These are phyloP conservation scores for Lepidochitona cinerea DNA, from an alignment of 2,888 invertebrate genomes.

Conservation along the genomic window DNA sequence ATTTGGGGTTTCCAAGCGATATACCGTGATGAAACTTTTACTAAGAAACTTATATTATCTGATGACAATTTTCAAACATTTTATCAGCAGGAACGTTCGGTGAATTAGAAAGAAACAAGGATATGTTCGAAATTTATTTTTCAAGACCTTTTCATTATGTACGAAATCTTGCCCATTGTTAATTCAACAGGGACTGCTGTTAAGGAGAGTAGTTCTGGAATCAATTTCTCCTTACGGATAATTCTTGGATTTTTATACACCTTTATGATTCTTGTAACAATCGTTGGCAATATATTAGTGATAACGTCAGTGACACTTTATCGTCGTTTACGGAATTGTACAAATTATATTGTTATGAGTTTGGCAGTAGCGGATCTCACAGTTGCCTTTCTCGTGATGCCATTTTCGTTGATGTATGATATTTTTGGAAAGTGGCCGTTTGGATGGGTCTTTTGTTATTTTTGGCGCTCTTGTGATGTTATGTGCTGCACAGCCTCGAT, in stretches of 20 bases:
- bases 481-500: constrained; percentile 69
- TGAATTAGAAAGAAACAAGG: too few species aligned
- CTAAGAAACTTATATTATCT: too few species aligned
- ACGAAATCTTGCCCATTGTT: too few species aligned
- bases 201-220: too few species aligned
- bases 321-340: constrained; percentile 57
- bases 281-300: constrained; percentile 63
- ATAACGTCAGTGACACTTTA: constrained; percentile 58
- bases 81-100: too few species aligned
- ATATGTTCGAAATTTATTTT: too few species aligned
- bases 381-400: constrained; percentile 66
- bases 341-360: constrained; percentile 61
- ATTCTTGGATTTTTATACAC: constrained; percentile 16
- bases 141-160: too few species aligned
- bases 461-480: constrained; percentile 68
- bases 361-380: constrained; percentile 65
- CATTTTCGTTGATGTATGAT: constrained; percentile 60
- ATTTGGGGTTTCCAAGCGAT: too few species aligned
- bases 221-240: background rate
- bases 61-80: too few species aligned
- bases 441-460: constrained; percentile 61
- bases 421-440: constrained; percentile 56
- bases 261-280: constrained; percentile 35
- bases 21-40: too few species aligned
- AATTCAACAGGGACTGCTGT: too few species aligned